phyloP scores from a whole-genome alignment of 2,888 invertebrate species.

The Neelides folsomi region DNA sequence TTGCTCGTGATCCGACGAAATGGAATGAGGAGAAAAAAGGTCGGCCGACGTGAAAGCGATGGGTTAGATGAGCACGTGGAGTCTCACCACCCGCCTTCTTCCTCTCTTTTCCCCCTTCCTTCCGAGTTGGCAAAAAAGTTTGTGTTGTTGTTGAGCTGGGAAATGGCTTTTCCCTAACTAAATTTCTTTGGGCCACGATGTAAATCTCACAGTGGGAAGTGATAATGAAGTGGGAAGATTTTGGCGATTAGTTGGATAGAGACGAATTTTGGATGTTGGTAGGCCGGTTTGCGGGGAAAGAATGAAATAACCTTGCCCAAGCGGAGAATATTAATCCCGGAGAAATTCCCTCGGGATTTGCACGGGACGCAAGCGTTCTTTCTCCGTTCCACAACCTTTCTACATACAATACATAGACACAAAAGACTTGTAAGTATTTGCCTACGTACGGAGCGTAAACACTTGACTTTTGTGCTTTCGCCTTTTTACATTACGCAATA shows the following conservation, averaged over 20 bases:
- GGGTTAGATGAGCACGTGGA: no score
- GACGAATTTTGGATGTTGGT: neutral
- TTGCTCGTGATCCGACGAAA: neutral
- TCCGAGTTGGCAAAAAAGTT: neutral
- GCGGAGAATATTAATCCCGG: constrained; percentile 24
- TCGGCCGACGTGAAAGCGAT: no score
- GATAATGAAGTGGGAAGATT: no score
- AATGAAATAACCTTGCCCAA: constrained; percentile 22
- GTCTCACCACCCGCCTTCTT: constrained; percentile 3
- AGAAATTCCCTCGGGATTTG: constrained; percentile 28
- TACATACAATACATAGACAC: no score
- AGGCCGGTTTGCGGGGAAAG: constrained; percentile 19
- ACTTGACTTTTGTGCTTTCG: no score
- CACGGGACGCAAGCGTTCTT: constrained; percentile 29
- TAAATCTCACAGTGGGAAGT: no score
- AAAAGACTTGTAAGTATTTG: no score
- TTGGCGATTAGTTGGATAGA: neutral
- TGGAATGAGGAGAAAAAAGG: no score
- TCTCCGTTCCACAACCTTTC: neutral
- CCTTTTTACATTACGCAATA: no score
- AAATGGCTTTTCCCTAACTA: no score
- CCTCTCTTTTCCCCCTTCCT: neutral
- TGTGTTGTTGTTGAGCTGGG: neutral
- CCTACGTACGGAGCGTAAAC: no score
- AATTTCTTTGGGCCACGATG: no score